Evolutionary conservation across 1,140 invertebrate species (phyloP), one percentile per base, ranked within the genome.

Genomic region (Ptiloglossa arizonensis): DNA sequence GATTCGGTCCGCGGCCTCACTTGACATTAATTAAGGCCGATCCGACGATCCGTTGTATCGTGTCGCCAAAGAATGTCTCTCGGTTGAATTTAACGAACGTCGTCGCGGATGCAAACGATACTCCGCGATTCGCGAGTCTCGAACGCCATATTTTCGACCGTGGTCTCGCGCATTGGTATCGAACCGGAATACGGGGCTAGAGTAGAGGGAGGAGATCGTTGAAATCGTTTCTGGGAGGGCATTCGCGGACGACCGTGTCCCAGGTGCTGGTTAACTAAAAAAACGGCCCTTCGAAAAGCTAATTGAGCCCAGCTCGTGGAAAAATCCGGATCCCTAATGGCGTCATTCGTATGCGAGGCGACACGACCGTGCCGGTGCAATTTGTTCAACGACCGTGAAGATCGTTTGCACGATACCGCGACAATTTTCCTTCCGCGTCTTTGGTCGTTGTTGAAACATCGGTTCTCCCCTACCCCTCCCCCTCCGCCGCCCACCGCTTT

Each of bases 21-120:
- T 74, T 83, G 74, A 81, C 73, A 70, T 59, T 78, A 76, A 83
- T 81, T 77, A 85, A 83, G 60, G 46, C 73, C 76, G 64, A 81
- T 85, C 62, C 60, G 60, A 46, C 52, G 35, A 13, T 68, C 62
- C 72, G 60, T 81, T 59, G 68, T n/a, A 50, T 73, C 9, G 41
- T 62, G 64, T 76, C 57, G 52, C 76, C n/a, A 56, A 63, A 13
- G 27, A 77, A 79, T 29, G 71, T 68, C 72, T 62, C 70, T 78
- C 82, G 59, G 73, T 83, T 79, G 73, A 82, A 75, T 63, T 69
- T 81, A 80, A 82, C 72, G 81, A 72, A 80, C 29, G 48, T 46
- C 56, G 50, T 50, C 50, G 48, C 27, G 38, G 41, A 35, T 71
- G 73, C 35, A 64, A 76, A 79, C 52, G 19, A 79, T 81, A 62